phyloP scores from a whole-genome alignment of 1,140 invertebrate genomes.

The Pogonomyrmex californicus region DNA sequence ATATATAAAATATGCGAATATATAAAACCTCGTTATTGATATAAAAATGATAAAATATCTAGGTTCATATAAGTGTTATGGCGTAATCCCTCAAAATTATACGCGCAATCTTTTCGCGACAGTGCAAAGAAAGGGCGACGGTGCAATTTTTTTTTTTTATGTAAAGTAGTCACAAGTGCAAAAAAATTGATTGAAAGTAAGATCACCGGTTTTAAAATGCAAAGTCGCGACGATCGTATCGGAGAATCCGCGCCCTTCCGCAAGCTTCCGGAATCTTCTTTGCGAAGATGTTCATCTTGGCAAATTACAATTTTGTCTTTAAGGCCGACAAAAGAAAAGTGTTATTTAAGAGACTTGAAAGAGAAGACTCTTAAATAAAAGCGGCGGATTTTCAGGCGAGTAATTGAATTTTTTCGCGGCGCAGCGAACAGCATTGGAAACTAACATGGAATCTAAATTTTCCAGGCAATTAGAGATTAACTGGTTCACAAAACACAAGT shows the following conservation, averaged over 20 bases:
- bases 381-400: not conserved
- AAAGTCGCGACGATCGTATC: constrained; percentile 24
- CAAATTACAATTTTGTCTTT: constrained; percentile 60
- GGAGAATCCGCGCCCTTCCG: constrained; percentile 13
- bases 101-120: constrained; percentile 5
- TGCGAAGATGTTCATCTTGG: constrained; percentile 16
- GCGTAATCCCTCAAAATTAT: constrained; percentile 27
- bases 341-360: constrained; percentile 37
- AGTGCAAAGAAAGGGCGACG: not conserved
- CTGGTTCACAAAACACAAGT: not conserved
- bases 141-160: constrained; percentile 40
- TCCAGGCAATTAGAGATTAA: constrained; percentile 9
- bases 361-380: constrained; percentile 5
- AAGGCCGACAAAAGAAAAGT: constrained; percentile 15
- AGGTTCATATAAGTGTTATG: not conserved
- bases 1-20: not conserved
- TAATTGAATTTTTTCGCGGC: constrained; percentile 50
- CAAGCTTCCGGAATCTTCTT: constrained; percentile 36
- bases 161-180: constrained; percentile 18
- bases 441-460: constrained; percentile 18
- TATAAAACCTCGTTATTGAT: not conserved
- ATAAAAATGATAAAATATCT: constrained; percentile 17
- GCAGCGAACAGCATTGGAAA: not conserved
- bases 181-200: constrained; percentile 61
- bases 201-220: constrained; percentile 49